Evolutionary conservation across 2,797 vertebrate species (phyloP).

Genomic region (Hylomyscus alleni): DNA sequence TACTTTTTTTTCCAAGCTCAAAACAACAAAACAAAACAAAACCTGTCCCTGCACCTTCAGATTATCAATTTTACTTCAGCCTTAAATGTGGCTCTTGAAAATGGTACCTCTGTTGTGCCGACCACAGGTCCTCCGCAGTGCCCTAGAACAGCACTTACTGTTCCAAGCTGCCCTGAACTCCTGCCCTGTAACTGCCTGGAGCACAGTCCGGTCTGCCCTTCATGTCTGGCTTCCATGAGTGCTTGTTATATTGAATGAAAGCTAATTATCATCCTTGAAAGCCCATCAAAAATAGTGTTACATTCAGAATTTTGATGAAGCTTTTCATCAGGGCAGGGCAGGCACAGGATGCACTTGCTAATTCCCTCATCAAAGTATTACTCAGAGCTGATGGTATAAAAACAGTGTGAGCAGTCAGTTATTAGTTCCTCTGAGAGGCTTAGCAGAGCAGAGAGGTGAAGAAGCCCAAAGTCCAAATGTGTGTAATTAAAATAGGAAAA

Average conservation of each 20-base stretch:
- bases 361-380: slow-evolving; percentile 40
- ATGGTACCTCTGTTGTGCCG: not conserved
- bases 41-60: not conserved
- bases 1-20: not conserved
- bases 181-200: slow-evolving; percentile 19
- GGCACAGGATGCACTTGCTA: slow-evolving; percentile 46
- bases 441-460: slow-evolving; percentile 33
- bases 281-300: slow-evolving; percentile 28
- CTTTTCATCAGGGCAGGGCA: not conserved
- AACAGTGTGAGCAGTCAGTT: not conserved
- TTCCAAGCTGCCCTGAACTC: not conserved
- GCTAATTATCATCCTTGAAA: slow-evolving; percentile 64
- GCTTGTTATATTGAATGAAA: slow-evolving; percentile 69
- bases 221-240: slow-evolving; percentile 62
- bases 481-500: slow-evolving; percentile 57
- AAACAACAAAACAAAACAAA: not conserved
- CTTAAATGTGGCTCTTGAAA: slow-evolving; percentile 7
- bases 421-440: not conserved
- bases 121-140: not conserved
- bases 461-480: not conserved
- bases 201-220: slow-evolving; percentile 40
- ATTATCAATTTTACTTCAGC: slow-evolving; percentile 22
- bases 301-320: slow-evolving; percentile 63
- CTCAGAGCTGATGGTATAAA: slow-evolving; percentile 8
- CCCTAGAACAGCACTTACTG: not conserved